Base-by-base conservation (phyloP, 2,797 vertebrate genomes). In the Pteronotus mesoamericanus region DNA sequence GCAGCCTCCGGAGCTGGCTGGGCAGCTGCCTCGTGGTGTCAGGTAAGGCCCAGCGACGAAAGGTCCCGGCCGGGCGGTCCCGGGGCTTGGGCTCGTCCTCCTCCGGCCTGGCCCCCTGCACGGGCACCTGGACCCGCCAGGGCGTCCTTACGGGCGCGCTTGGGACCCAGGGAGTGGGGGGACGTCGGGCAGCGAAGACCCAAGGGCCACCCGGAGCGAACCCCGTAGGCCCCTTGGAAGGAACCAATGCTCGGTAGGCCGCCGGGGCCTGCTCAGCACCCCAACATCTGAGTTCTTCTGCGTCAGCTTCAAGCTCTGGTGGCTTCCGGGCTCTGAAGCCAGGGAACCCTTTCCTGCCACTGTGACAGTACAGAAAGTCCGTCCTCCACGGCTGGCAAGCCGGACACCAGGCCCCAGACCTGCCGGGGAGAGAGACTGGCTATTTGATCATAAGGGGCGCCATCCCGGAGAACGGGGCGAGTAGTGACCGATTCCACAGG, bases 41-140 rank as follows among this genome's bases (percentile, higher is more conserved):
- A 96, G 97, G 97, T 98, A 94, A 98, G 97, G 55, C 74, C 8
- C 29, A 2, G 72, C 80, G 71, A 68, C 90, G 16, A 32, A 66
- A 77, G 53, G 22, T 32, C 51, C 51, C 29, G 55, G 3, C 44
- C 6, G 44, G 51, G 29, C 29, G 5, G 44, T 1, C 26, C 53
- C 53, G 8, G 53, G 18, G 44, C 37, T 9, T 18, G 11, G 24
- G 37, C 37, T 61, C 9, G 5, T 3, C 21, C 42, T 22, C 32
- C 24, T 11, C 51, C 3, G 55, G n/a, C 53, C 68, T 0, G 69
- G 57, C 55, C 34, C 19, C 57, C 69, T 4, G 90, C 71, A 0
- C 46, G 1, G 44, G 21, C 37, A 39, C 61, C 37, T 2, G 39
- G 29, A 1, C 46, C 29, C 10, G 9, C 55, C 16, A 2, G 2